phyloP scores from a whole-genome alignment of 2,113 vertebrate genomes.

The Notiomystis cincta region DNA sequence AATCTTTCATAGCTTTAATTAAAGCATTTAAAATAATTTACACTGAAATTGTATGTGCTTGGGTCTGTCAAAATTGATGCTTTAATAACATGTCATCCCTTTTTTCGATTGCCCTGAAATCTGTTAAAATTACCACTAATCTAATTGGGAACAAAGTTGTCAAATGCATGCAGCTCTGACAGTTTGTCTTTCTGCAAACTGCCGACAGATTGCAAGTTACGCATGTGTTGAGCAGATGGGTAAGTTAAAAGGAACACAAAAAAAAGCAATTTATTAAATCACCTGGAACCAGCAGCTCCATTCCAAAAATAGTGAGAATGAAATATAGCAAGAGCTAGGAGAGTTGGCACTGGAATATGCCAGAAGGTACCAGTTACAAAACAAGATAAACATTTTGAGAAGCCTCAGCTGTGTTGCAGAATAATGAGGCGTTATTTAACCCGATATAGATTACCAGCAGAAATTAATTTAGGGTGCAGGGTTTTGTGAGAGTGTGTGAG shows the following conservation, averaged over 20 bases:
- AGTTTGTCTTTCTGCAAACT: constrained; percentile 86
- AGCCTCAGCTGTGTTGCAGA: constrained; percentile 85
- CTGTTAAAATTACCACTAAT: constrained; percentile 87
- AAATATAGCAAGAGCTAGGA: constrained; percentile 83
- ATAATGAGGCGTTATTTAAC: constrained; percentile 86
- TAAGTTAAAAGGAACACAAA: constrained; percentile 85
- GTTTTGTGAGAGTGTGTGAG: constrained; percentile 66
- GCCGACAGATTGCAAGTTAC: constrained; percentile 85
- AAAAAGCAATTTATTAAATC: constrained; percentile 87
- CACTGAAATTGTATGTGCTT: constrained; percentile 79
- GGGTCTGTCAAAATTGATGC: constrained; percentile 81
- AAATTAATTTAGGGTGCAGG: constrained; percentile 82
- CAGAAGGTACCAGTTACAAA: constrained; percentile 88
- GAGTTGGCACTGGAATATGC: constrained; percentile 81
- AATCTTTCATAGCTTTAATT: constrained; percentile 82
- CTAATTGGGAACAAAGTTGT: constrained; percentile 86
- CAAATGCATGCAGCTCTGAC: constrained; percentile 82
- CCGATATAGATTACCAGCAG: constrained; percentile 81
- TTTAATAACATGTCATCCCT: constrained; percentile 82
- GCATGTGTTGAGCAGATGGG: constrained; percentile 88
- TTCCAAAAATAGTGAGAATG: constrained; percentile 89
- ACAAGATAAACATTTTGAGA: constrained; percentile 89
- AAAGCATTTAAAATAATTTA: constrained; percentile 85
- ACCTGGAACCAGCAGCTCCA: constrained; percentile 86
- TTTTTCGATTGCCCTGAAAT: constrained; percentile 82